Evolutionary conservation across 2,113 vertebrate genomes (phyloP), one percentile per base, ranked within the genome.

Genomic region (Cyprinodon tularosa): DNA sequence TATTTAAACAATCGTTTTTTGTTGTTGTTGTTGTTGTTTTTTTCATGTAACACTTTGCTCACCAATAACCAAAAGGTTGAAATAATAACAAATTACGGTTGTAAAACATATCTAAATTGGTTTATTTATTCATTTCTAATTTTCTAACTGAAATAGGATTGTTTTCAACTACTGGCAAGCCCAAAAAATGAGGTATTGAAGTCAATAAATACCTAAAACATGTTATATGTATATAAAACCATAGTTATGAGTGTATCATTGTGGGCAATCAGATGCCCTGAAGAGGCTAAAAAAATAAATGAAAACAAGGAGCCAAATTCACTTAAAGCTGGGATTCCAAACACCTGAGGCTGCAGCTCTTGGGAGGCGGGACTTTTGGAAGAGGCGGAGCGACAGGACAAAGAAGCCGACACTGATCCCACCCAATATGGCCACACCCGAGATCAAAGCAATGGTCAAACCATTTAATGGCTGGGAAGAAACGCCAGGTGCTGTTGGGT

Each of bases 371-470:
- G 95, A 89, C 80, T 93, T 95, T 57, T 93, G 95, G 71, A 95
- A 92, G 68, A 99, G 94, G 47, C 84, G 93, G 68, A 98, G 73
- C 10, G 95, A 96, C 63, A 96, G 92, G 3, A 96, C 69, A 38
- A 96, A 93, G 88, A 97, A 95, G 61, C 93, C 90, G 76, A 96
- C 63, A 65, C 95, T 96, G 85, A 91, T 90, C 62, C 95, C 91
- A 48, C 96, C 96, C 67, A 99, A 88, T 77, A 98, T 61, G 11
- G 95, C 95, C 88, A 96, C 78, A 20, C 96, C 96, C 48, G 96
- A 96, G 89, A 98, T 95, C 85, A 99, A 91, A 0, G 95, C 93
- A 0, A 93, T 96, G 91, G 96, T 98, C 89, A 96, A 66, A 0
- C 94, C 75, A 57, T 96, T 97, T 90, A 97, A 66, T 38, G 94